Percentiles rank a stretch among this genome's conserved stretches.
Evolutionary conservation across 2,888 invertebrate species (phyloP).

Genomic region (Scotopteryx bipunctaria): DNA sequence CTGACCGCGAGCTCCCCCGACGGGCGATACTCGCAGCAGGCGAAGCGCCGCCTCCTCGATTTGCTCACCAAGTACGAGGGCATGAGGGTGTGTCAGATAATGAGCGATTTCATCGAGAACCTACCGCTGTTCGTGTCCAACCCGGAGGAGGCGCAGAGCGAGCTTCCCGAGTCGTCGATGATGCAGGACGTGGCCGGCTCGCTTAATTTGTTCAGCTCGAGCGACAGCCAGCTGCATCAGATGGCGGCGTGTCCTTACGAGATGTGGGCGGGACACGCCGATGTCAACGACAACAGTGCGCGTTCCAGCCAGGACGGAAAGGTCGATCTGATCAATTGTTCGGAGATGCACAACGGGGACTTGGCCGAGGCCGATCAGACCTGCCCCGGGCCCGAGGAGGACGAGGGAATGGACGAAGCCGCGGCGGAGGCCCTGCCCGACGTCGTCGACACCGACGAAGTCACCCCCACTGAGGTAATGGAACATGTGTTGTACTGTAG

Average conservation of each 20-base stretch:
- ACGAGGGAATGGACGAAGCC: conserved; percentile 48
- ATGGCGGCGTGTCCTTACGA: conserved; percentile 69
- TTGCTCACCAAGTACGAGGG: conserved; percentile 72
- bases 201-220: conserved; percentile 66
- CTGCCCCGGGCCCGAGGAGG: conserved; percentile 67
- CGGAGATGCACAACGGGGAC: conserved; percentile 87
- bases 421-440: conserved; percentile 70
- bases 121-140: conserved; percentile 55
- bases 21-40: conserved; percentile 64
- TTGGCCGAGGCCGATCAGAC: conserved; percentile 92
- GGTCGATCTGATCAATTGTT: conserved; percentile 73
- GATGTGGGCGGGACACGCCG: conserved; percentile 68
- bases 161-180: conserved; percentile 62
- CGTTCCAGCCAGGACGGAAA: conserved; percentile 71
- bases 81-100: conserved; percentile 68
- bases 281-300: conserved; percentile 58
- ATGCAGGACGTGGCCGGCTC: conserved; percentile 78
- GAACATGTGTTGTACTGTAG: conserved; percentile 75
- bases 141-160: conserved; percentile 48
- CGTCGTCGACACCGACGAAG: conserved; percentile 78
- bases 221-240: conserved; percentile 69
- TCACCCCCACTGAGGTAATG: conserved; percentile 80
- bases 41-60: conserved; percentile 65
- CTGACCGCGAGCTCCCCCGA: conserved; percentile 62
- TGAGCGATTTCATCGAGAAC: conserved; percentile 69